These are phyloP conservation scores for Nemurella pictetii DNA, from an alignment of 2,888 invertebrate genomes.

Conservation along the genomic window DNA sequence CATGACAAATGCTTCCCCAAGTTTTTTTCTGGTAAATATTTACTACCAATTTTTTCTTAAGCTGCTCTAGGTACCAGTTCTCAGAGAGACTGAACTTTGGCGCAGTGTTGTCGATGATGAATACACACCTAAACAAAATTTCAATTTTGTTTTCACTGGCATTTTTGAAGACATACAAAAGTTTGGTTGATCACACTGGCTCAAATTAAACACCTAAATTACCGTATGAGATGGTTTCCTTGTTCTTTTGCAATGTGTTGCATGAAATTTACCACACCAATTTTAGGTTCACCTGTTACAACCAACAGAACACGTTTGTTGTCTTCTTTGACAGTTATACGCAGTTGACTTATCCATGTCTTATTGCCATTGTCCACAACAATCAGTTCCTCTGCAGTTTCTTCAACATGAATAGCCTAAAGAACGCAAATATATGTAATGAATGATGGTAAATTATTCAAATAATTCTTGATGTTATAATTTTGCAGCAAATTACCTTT, in stretches of 20 bases:
- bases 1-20: conserved; percentile 18
- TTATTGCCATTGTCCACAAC: neutral
- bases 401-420: neutral
- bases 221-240: neutral
- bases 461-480: neutral
- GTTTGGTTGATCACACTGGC: no score
- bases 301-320: neutral
- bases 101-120: neutral
- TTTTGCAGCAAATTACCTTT: neutral
- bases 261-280: neutral
- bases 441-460: neutral
- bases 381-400: neutral
- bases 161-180: neutral
- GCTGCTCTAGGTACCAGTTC: conserved; percentile 1
- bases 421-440: neutral
- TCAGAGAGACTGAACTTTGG: conserved; percentile 9
- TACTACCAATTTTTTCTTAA: neutral
- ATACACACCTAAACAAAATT: conserved; percentile 4
- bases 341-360: neutral
- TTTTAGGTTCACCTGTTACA: neutral
- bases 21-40: conserved; percentile 20
- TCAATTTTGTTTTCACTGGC: neutral
- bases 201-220: no score
- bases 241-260: neutral
- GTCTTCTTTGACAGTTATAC: neutral